Percentiles rank a stretch among this genome's conserved stretches.
Conservation (phyloP, 2,797 vertebrate species). For the Spatula versicolor region DNA sequence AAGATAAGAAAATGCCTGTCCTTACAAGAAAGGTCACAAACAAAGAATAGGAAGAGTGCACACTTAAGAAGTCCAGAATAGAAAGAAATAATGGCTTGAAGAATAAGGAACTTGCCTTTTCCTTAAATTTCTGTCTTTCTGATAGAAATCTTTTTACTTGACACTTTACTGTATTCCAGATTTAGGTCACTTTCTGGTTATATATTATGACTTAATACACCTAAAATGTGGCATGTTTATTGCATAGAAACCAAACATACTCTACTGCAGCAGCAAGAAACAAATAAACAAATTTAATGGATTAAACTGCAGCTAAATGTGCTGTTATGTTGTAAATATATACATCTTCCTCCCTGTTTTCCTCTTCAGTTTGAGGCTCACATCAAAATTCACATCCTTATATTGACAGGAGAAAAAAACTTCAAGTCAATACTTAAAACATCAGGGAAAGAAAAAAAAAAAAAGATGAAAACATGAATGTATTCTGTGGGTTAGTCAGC, state of each 20-base stretch:
- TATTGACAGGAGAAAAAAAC: background rate
- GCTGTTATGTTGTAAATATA: background rate
- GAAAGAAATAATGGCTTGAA: background rate
- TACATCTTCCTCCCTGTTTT: background rate
- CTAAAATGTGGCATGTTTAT: background rate
- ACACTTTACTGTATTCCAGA: background rate
- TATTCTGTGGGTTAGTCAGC: background rate
- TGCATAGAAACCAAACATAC: background rate
- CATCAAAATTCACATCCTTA: background rate
- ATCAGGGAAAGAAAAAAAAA: background rate
- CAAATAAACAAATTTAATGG: background rate
- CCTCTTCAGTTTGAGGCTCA: background rate
- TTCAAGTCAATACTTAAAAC: background rate
- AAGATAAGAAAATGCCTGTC: conserved; percentile 71
- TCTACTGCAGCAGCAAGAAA: background rate
- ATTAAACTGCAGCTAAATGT: background rate
- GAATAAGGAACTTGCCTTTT: background rate
- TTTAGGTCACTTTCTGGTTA: background rate
- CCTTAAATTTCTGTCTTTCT: background rate
- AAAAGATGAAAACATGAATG: background rate
- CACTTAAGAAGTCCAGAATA: background rate
- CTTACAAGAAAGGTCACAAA: conserved; percentile 57
- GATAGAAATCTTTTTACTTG: background rate
- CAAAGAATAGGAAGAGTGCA: conserved; percentile 27
- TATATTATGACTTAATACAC: background rate